Conservation (phyloP, 92 coral and sea anemone species). For the Parazoanthus darwini region DNA sequence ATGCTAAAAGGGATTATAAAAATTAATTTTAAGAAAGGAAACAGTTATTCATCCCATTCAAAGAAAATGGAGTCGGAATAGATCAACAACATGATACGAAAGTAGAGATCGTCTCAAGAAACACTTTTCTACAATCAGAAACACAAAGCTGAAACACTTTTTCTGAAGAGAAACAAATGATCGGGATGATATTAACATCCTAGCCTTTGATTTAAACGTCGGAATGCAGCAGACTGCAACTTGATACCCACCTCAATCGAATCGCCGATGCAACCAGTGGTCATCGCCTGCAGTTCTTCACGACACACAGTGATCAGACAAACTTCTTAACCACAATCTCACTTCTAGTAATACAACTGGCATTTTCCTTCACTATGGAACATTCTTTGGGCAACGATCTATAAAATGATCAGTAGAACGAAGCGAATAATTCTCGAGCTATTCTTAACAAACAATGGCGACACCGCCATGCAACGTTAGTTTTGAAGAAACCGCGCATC, state of each 20-base stretch:
- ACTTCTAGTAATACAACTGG: not conserved
- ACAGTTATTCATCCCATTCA: no score
- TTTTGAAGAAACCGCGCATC: slow-evolving; percentile 88
- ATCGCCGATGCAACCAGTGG: slow-evolving; percentile 85
- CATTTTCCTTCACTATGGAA: not conserved
- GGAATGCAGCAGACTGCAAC: slow-evolving; percentile 22
- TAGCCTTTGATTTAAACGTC: no score
- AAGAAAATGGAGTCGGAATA: no score
- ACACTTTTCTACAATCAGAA: not conserved
- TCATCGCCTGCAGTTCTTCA: slow-evolving; percentile 53
- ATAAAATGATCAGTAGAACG: slow-evolving; percentile 1
- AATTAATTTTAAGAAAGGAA: no score
- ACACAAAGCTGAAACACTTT: not conserved
- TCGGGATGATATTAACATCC: no score
- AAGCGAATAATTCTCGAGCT: slow-evolving; percentile 18
- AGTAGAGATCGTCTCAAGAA: no score
- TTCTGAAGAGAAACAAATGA: no score
- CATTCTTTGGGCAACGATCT: slow-evolving; percentile 18
- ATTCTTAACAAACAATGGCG: slow-evolving; percentile 39
- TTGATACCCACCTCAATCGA: slow-evolving; percentile 86
- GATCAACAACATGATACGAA: no score
- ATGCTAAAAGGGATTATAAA: no score
- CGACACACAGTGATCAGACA: slow-evolving; percentile 9
- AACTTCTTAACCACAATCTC: not conserved
- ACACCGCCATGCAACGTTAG: slow-evolving; percentile 63